Conservation (phyloP, 2,888 invertebrate genomes). For the Drosophila putrida region DNA sequence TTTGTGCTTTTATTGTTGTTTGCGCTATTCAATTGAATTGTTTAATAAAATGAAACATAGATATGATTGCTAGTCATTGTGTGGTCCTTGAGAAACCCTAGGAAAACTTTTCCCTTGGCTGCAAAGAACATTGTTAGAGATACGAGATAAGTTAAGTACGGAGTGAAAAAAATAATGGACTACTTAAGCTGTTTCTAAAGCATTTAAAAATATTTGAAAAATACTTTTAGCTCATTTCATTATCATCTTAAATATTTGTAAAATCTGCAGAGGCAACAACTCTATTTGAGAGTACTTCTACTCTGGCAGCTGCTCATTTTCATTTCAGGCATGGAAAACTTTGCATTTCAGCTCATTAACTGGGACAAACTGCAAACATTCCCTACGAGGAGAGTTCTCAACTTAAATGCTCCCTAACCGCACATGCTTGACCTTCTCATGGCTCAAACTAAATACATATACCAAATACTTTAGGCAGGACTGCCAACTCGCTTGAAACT, state of each 20-base stretch:
- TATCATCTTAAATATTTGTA: constrained; percentile 14
- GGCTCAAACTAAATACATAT: constrained; percentile 58
- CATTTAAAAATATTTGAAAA: constrained; percentile 9
- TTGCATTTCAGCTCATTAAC: constrained; percentile 77
- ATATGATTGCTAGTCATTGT: constrained; percentile 66
- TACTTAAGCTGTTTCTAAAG: constrained; percentile 15
- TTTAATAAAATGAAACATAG: constrained; percentile 61
- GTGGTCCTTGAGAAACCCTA: constrained; percentile 1
- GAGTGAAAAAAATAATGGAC: background rate
- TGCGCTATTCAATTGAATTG: constrained; percentile 70
- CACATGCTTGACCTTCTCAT: constrained; percentile 64
- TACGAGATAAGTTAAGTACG: constrained; percentile 2
- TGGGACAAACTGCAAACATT: constrained; percentile 61
- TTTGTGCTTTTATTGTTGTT: constrained; percentile 26
- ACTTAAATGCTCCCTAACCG: constrained; percentile 38
- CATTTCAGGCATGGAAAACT: constrained; percentile 42
- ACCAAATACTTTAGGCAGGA: constrained; percentile 36
- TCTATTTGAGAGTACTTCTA: background rate
- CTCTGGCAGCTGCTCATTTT: constrained; percentile 14
- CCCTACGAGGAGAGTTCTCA: constrained; percentile 4
- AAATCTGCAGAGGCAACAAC: constrained; percentile 4
- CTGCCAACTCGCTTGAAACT: constrained; percentile 39
- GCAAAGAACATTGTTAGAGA: background rate
- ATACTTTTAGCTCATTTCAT: constrained; percentile 14
- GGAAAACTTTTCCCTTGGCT: constrained; percentile 6